Evolutionary conservation across 2,888 invertebrate genomes (phyloP).

Genomic region (Hemaris fuciformis): DNA sequence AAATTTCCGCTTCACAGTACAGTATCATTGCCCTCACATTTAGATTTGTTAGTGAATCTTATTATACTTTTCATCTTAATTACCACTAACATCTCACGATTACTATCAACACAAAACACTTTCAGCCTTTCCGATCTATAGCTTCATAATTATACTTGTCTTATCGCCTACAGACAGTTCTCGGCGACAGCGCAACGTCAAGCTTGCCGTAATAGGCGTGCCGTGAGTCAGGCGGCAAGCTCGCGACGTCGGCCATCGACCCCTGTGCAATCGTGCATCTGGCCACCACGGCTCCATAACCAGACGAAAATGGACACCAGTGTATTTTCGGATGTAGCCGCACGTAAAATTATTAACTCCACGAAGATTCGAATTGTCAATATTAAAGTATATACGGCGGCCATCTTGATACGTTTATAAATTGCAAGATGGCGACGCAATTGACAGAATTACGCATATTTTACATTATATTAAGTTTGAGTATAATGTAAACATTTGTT

Average conservation of each 20-base stretch:
- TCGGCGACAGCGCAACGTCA: constrained; percentile 15
- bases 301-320: constrained; percentile 15
- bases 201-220: constrained; percentile 28
- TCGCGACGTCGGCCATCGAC: constrained; percentile 33
- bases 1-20: too few relatives aligned
- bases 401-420: background rate
- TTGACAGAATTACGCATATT: background rate
- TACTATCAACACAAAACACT: background rate
- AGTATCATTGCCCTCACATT: too few relatives aligned
- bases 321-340: constrained; percentile 10
- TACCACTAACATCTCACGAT: too few relatives aligned
- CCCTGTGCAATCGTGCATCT: constrained; percentile 35
- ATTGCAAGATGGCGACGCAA: background rate
- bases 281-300: constrained; percentile 33
- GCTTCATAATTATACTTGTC: background rate
- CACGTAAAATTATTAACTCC: background rate
- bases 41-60: too few relatives aligned
- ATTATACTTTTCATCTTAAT: too few relatives aligned
- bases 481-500: background rate
- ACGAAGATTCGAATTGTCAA: background rate
- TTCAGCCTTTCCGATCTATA: background rate
- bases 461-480: background rate
- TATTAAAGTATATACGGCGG: background rate
- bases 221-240: constrained; percentile 36
- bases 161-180: constrained; percentile 8